Evolutionary conservation across 1,140 invertebrate genomes (phyloP), one percentile per base, ranked within the genome.

Genomic region (Mizuhopecten yessoensis): DNA sequence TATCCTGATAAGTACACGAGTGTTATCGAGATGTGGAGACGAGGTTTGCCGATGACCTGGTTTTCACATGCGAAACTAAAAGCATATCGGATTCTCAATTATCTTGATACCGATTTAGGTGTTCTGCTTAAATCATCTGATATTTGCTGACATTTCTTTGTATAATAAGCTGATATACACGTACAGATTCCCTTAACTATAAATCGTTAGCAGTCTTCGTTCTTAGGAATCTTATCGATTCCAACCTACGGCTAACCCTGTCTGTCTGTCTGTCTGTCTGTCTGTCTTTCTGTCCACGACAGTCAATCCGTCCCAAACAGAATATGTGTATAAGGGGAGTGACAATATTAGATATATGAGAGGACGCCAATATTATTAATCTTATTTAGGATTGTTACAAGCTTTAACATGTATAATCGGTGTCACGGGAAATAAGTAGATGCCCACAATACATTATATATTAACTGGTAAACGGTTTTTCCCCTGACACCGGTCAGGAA

Each of bases 41-140:
- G 23, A 75, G 57, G 29, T 75, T 75, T 29, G n/a, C 57, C 57
- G 9, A 3, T 7, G 57, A 75, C 57, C 29, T 9, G 57, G 57
- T 75, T 75, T 23, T 75, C 57, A 75, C 57, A 75, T 75, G 17
- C 20, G 23, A 75, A 75, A 29, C 57, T 75, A 75, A 75, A 75
- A 75, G 57, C 57, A 75, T 75, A 75, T 75, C 57, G 57, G n/a
- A 75, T 75, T 75, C n/a, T 75, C 57, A 75, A 75, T 75, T 75
- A 75, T 29, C 57, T 75, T 75, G 57, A 75, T 75, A n/a, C 23
- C 57, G 57, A 75, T 75, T n/a, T 75, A 75, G 57, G 9, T 75
- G 36, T 13, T 7, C 36, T 39, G 36, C 36, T 39, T 39, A 39
- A 39, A 39, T 75, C n/a, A 75, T 75, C 20, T 75, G 57, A 13